These are phyloP conservation scores for Ormyrus nitidulus DNA, from an alignment of 2,888 invertebrate genomes.

Conservation along the genomic window DNA sequence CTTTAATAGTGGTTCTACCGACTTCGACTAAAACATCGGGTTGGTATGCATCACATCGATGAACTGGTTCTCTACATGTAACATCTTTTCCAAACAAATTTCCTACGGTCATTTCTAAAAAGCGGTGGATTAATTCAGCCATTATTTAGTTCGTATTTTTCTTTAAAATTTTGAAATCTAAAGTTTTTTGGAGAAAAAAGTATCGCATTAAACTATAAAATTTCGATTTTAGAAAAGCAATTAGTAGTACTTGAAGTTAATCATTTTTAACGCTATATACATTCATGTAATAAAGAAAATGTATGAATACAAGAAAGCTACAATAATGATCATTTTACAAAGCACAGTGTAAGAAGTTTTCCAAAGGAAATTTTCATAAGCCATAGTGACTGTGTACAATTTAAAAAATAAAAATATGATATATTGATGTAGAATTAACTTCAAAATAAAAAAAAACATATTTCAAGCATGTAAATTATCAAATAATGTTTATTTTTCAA, in stretches of 20 bases:
- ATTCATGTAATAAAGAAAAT: conserved; percentile 9
- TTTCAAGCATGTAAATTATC: not conserved
- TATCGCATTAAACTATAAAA: conserved; percentile 1
- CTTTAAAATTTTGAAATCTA: conserved; percentile 7
- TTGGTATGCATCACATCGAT: conserved; percentile 70
- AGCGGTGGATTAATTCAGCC: conserved; percentile 65
- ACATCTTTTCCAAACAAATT: conserved; percentile 69
- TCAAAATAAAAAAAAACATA: not conserved
- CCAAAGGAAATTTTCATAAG: too few relatives aligned
- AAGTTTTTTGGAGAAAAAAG: conserved; percentile 13
- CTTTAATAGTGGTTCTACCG: conserved; percentile 67
- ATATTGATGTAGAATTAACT: not conserved
- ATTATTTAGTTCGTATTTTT: conserved; percentile 56
- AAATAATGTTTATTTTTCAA: conserved; percentile 10
- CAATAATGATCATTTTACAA: not conserved
- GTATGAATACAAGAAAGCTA: not conserved
- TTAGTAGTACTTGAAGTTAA: conserved; percentile 45
- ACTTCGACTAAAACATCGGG: conserved; percentile 70
- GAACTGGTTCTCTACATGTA: conserved; percentile 69
- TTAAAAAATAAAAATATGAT: not conserved
- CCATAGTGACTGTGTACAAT: too few relatives aligned
- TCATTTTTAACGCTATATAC: conserved; percentile 5
- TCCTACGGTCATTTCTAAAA: conserved; percentile 69
- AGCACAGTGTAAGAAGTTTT: too few relatives aligned
- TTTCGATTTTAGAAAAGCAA: conserved; percentile 25